Conservation (phyloP, 2,888 invertebrate genomes). For the Lampropteryx suffumata region DNA sequence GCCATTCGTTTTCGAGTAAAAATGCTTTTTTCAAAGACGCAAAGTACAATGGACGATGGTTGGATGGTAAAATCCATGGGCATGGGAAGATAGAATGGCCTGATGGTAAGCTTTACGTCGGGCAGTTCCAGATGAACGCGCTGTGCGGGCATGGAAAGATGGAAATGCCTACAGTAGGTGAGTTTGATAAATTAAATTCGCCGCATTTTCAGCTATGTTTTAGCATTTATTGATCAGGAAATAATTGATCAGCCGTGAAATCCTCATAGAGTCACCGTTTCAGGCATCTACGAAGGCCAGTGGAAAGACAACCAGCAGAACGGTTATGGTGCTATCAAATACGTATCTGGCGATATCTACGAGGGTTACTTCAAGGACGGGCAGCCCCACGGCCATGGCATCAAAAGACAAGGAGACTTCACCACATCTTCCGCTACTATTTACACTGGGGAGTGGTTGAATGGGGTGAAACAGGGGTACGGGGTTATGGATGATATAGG, state of each 20-base stretch:
- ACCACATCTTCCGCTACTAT: conserved; percentile 88
- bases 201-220: too few relatives aligned
- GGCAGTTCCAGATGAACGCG: conserved; percentile 89
- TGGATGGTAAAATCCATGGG: conserved; percentile 92
- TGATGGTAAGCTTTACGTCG: conserved; percentile 91
- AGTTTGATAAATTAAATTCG: conserved; percentile 37
- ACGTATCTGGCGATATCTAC: conserved; percentile 90
- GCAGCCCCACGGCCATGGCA: conserved; percentile 92
- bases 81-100: conserved; percentile 91
- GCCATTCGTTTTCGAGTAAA: conserved; percentile 87
- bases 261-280: too few relatives aligned
- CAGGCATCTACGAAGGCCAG: conserved; percentile 89
- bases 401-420: conserved; percentile 90
- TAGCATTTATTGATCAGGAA: neutral
- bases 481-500: conserved; percentile 94
- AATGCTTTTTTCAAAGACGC: conserved; percentile 89
- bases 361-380: conserved; percentile 95
- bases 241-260: too few relatives aligned
- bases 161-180: conserved; percentile 84
- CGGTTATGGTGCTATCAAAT: conserved; percentile 90
- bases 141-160: conserved; percentile 88
- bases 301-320: conserved; percentile 93
- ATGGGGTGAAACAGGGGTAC: conserved; percentile 91
- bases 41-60: conserved; percentile 91
- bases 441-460: conserved; percentile 95